Conservation (phyloP, 2,113 vertebrate genomes). For the Tragelaphus scriptus region DNA sequence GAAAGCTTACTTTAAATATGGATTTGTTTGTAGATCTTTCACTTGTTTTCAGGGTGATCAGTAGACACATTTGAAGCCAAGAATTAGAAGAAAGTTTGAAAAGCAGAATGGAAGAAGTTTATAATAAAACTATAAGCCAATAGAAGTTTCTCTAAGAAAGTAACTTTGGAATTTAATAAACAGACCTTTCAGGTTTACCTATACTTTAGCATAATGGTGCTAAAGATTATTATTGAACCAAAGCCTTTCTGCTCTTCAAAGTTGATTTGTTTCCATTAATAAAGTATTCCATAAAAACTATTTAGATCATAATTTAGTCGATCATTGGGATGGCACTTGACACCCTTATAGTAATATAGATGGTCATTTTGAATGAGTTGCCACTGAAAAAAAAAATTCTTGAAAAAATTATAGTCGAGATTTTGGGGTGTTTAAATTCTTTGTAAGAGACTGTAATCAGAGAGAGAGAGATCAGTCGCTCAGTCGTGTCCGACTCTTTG, state of each 20-base stretch:
- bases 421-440: conserved; percentile 14
- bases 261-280: neutral
- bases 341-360: neutral
- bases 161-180: conserved; percentile 21
- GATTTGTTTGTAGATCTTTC: conserved; percentile 28
- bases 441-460: neutral
- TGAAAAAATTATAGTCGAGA: neutral
- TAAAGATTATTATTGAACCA: conserved; percentile 3
- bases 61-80: neutral
- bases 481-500: too few relatives aligned
- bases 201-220: neutral
- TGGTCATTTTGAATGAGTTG: neutral
- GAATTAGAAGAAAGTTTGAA: neutral
- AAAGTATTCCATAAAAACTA: neutral
- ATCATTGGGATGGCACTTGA: neutral
- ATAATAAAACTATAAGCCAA: neutral
- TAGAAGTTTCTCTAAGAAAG: neutral
- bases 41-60: neutral
- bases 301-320: neutral
- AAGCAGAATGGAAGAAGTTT: neutral
- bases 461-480: too few relatives aligned
- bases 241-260: neutral
- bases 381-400: conserved; percentile 10
- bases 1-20: conserved; percentile 5
- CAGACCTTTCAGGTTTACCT: neutral